Evolutionary conservation across 2,113 vertebrate species (phyloP), one percentile per base, ranked within the genome.

Genomic region (Grammomys dolichurus): DNA sequence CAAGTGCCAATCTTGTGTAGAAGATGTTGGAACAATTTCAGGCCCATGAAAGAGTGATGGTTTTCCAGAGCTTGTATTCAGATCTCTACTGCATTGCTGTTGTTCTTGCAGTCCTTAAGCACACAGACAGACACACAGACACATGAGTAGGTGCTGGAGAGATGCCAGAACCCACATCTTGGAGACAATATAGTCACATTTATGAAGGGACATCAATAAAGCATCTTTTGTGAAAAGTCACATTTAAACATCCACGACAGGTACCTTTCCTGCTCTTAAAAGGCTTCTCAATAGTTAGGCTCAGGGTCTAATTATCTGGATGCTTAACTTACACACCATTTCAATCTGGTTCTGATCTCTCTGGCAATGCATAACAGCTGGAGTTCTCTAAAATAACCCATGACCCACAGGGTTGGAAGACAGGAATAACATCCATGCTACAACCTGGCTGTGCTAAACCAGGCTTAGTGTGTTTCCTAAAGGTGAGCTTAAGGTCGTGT

Each of bases 401-500:
- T 92, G 95, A 96, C 82, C 97, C 76, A 43, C 26, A 81, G 22
- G 63, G 80, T 75, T 90, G 56, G 80, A 93, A 95, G 94, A 92
- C 91, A 87, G 90, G 87, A 96, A 96, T 94, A 96, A 96, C 92
- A 96, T 92, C 72, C 90, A 93, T 63, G 24, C 92, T 90, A 76
- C 94, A 97, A 90, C 91, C 91, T 96, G 54, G 90, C 69, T 88
- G 63, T 43, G 73, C 82, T 97, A 96, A 97, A 91, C 81, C 92
- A 95, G 90, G 91, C 93, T 96, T 94, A 94, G 88, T 63, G 76
- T 31, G 88, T 89, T 89, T 91, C 95, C 93, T 96, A 96, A 95
- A 97, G 97, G 95, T 98, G 88, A 97, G 90, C 28, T 33, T 70
- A 86, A 96, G 97, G 97, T 97, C 69, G 8, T 80, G 95, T 93